Evolutionary conservation across 2,113 vertebrate species (phyloP).

Genomic region (Corythaeola cristata): DNA sequence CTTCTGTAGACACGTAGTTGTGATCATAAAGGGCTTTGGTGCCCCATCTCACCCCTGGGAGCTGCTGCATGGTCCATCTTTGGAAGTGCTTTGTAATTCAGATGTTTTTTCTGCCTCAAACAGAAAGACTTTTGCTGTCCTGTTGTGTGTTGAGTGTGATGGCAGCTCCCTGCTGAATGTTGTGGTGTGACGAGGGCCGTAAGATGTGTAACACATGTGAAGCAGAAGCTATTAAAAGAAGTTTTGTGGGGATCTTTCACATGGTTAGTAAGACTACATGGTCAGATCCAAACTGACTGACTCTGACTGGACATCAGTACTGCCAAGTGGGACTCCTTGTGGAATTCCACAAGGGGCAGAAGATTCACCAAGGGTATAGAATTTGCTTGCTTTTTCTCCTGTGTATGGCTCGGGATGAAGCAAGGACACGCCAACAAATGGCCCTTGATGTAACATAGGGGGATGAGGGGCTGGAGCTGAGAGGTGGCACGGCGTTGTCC

Average conservation of each 20-base stretch:
- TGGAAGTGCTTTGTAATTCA: neutral
- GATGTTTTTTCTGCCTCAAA: neutral
- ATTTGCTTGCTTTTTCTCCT: neutral
- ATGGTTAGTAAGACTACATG: neutral
- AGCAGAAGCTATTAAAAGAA: neutral
- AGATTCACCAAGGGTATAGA: neutral
- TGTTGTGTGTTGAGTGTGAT: neutral
- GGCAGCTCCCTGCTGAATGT: neutral
- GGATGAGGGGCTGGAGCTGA: neutral
- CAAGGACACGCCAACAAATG: neutral
- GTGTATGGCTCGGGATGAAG: neutral
- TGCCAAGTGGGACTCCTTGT: neutral
- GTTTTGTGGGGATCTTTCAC: neutral
- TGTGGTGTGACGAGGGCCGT: neutral
- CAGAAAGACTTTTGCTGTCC: neutral
- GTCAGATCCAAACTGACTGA: neutral
- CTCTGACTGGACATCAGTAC: neutral
- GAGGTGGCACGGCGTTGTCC: neutral
- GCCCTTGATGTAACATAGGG: neutral
- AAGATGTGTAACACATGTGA: neutral
- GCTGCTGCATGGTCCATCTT: neutral
- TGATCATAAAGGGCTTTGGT: neutral
- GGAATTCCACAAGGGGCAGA: neutral
- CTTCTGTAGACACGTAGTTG: neutral
- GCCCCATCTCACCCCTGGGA: neutral